phyloP scores from a whole-genome alignment of 2,888 invertebrate species.

The Chelonus formosanus region DNA sequence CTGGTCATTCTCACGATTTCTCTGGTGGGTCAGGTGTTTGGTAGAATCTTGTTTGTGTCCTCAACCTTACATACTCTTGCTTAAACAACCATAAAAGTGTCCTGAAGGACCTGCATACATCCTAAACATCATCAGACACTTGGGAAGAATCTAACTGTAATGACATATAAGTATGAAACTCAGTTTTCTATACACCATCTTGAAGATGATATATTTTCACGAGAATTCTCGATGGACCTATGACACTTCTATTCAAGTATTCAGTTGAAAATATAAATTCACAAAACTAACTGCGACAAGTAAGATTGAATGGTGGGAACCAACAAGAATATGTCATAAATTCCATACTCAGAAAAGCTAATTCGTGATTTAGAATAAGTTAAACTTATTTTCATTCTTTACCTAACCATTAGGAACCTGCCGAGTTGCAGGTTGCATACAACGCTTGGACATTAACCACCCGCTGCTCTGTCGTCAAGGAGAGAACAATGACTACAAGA shows the following conservation, averaged over 20 bases:
- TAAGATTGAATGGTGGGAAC: slow-evolving; percentile 41
- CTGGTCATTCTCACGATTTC: slow-evolving; percentile 51
- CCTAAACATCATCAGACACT: too few relatives aligned
- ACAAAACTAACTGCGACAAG: slow-evolving; percentile 48
- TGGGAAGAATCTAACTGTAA: too few relatives aligned
- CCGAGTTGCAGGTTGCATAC: neutral
- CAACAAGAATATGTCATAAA: slow-evolving; percentile 49
- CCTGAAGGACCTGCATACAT: too few relatives aligned
- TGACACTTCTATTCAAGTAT: too few relatives aligned
- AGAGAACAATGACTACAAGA: slow-evolving; percentile 40
- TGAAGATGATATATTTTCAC: too few relatives aligned
- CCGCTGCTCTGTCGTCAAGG: slow-evolving; percentile 14
- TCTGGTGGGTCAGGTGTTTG: slow-evolving; percentile 38
- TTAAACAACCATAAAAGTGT: neutral
- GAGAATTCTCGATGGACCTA: too few relatives aligned
- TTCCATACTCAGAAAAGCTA: slow-evolving; percentile 45
- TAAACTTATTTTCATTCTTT: slow-evolving; percentile 49
- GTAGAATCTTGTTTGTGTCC: slow-evolving; percentile 39
- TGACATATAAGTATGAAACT: too few relatives aligned
- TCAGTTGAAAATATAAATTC: slow-evolving; percentile 42
- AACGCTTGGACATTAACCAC: slow-evolving; percentile 14
- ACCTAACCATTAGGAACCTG: neutral
- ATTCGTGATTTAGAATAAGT: slow-evolving; percentile 61
- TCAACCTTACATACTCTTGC: neutral
- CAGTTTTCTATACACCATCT: too few relatives aligned